Percentiles rank a stretch among this genome's conserved stretches.
phyloP scores from a whole-genome alignment of 2,113 vertebrate genomes.

The Bungarus multicinctus region DNA sequence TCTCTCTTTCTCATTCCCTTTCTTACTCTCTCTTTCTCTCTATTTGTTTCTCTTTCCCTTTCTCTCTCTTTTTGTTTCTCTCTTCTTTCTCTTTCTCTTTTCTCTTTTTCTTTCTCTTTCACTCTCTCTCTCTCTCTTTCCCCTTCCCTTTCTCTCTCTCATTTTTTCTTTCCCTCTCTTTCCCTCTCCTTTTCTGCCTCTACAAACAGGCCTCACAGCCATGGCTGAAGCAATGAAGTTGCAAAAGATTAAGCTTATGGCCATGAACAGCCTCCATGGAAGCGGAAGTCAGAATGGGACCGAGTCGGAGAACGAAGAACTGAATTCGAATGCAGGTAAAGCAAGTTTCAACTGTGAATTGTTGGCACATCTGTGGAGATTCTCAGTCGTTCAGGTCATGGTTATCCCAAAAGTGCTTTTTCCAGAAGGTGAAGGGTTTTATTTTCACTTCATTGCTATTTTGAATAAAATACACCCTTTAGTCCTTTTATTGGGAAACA shows the following conservation, averaged over 20 bases:
- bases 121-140: no score
- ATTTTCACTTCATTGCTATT: not conserved
- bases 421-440: not conserved
- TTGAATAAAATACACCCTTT: not conserved
- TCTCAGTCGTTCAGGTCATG: not conserved
- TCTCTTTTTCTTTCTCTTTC: not conserved
- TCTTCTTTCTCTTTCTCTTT: not conserved
- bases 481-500: not conserved
- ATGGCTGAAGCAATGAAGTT: conserved; percentile 91
- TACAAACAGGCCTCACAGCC: conserved; percentile 80
- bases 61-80: no score
- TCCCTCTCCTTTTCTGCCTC: conserved; percentile 32
- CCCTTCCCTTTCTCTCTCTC: no score
- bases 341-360: not conserved
- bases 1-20: not conserved
- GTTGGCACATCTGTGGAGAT: not conserved
- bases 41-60: no score
- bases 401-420: not conserved
- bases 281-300: conserved; percentile 79
- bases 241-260: conserved; percentile 89
- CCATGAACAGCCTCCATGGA: conserved; percentile 85
- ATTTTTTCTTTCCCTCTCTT: no score
- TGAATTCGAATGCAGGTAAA: conserved; percentile 83
- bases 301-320: conserved; percentile 83
- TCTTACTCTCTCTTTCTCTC: not conserved